Conservation (phyloP, 2,113 vertebrate species). For the Xenopus borealis region DNA sequence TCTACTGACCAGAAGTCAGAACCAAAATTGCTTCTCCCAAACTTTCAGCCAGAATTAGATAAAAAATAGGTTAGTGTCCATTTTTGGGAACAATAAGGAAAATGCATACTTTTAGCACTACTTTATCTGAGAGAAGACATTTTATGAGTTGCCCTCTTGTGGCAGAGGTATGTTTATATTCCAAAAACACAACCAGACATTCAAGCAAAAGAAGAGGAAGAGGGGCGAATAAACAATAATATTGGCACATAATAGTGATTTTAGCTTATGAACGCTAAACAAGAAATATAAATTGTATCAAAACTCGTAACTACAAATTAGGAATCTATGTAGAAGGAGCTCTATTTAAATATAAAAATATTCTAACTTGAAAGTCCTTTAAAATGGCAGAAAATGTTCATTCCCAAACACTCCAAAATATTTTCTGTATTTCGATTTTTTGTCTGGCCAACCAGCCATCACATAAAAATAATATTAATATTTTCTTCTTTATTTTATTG, state of each 20-base stretch:
- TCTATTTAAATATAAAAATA: conserved; percentile 25
- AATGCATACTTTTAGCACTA: too few species aligned
- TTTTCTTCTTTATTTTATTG: conserved; percentile 46
- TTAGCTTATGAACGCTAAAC: conserved; percentile 34
- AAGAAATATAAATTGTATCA: conserved; percentile 29
- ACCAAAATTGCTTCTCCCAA: too few species aligned
- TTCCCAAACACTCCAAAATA: conserved; percentile 11
- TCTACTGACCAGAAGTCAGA: too few species aligned
- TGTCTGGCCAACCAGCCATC: conserved; percentile 24
- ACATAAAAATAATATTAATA: conserved; percentile 47
- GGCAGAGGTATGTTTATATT: too few species aligned
- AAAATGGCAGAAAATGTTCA: conserved; percentile 37
- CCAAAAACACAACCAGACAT: too few species aligned
- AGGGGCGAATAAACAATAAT: background rate
- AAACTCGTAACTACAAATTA: conserved; percentile 36
- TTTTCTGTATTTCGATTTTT: conserved; percentile 6
- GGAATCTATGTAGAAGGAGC: conserved; percentile 21
- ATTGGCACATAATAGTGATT: conserved; percentile 35
- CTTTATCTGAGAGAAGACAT: too few species aligned
- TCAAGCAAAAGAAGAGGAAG: too few species aligned
- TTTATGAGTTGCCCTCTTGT: too few species aligned
- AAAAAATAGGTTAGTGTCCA: too few species aligned
- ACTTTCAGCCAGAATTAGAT: too few species aligned
- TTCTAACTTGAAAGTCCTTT: conserved; percentile 9
- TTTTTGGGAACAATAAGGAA: too few species aligned